A percentile compares a stretch with the other conserved stretches of the same genome.
Conservation (phyloP, 2,888 invertebrate species). For the Hirtodrosophila alboralis region DNA sequence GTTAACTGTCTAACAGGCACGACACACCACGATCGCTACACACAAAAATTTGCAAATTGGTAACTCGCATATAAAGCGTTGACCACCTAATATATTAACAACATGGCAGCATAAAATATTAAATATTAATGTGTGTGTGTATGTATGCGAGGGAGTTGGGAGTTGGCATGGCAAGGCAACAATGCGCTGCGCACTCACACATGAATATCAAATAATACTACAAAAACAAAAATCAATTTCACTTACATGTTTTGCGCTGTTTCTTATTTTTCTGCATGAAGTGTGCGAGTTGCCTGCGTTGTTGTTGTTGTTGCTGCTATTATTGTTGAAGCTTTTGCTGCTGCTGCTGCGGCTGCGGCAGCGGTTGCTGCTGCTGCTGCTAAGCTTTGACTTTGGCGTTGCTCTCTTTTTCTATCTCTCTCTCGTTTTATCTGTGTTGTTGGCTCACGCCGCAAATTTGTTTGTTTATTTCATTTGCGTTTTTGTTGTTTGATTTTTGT, state of each 20-base stretch:
- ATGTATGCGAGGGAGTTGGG: slow-evolving; percentile 27
- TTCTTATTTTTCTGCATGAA: slow-evolving; percentile 69
- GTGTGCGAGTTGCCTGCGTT: slow-evolving; percentile 41
- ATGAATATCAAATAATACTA: not conserved
- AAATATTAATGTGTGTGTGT: slow-evolving; percentile 51
- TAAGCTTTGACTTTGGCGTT: slow-evolving; percentile 37
- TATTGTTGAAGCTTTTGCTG: slow-evolving; percentile 43
- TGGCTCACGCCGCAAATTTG: slow-evolving; percentile 44
- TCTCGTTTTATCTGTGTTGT: slow-evolving; percentile 1
- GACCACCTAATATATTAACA: not conserved
- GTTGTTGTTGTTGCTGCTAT: slow-evolving; percentile 34
- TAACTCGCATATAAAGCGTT: too few species aligned
- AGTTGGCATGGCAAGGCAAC: slow-evolving; percentile 33
- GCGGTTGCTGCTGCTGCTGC: slow-evolving; percentile 14
- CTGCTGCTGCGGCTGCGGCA: slow-evolving; percentile 8
- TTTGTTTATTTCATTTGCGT: slow-evolving; percentile 39
- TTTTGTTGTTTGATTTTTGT: slow-evolving; percentile 12
- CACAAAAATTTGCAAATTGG: not conserved
- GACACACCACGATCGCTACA: too few species aligned
- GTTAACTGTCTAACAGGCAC: too few species aligned
- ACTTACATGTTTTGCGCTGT: slow-evolving; percentile 73
- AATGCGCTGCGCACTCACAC: slow-evolving; percentile 1
- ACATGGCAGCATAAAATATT: slow-evolving; percentile 34
- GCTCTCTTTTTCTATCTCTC: slow-evolving; percentile 10
- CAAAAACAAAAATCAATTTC: slow-evolving; percentile 61